These are phyloP conservation scores for Asbolus verrucosus DNA, from an alignment of 1,140 invertebrate genomes.

Conservation along the genomic window DNA sequence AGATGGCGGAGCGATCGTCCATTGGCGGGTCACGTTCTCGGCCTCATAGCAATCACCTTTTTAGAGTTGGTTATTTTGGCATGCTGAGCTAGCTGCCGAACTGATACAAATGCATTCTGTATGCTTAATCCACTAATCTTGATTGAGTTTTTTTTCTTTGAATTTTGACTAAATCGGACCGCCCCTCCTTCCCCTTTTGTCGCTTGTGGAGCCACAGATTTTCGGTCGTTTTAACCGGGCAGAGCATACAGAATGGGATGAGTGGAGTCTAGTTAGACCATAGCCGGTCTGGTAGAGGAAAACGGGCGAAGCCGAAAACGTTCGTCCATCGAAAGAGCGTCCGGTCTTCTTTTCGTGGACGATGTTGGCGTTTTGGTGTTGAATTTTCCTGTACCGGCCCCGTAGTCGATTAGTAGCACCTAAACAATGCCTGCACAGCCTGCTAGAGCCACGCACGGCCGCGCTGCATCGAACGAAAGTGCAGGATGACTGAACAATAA, in stretches of 20 bases:
- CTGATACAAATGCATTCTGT: slow-evolving; percentile 57
- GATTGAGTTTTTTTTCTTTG: too few relatives aligned
- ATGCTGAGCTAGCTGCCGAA: slow-evolving; percentile 62
- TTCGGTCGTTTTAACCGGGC: slow-evolving; percentile 5
- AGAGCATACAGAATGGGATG: slow-evolving; percentile 63
- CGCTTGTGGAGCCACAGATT: not conserved
- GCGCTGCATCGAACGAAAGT: slow-evolving; percentile 54
- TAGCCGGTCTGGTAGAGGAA: too few relatives aligned
- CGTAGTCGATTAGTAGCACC: slow-evolving; percentile 63
- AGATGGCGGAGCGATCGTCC: too few relatives aligned
- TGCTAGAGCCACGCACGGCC: slow-evolving; percentile 64
- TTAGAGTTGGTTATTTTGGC: slow-evolving; percentile 51
- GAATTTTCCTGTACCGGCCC: too few relatives aligned
- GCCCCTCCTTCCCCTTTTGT: slow-evolving; percentile 24
- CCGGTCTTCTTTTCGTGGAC: too few relatives aligned
- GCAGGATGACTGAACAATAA: slow-evolving; percentile 49
- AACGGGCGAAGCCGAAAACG: too few relatives aligned
- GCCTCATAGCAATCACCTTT: slow-evolving; percentile 30
- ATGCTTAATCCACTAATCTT: slow-evolving; percentile 55
- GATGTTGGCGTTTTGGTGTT: too few relatives aligned
- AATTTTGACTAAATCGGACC: slow-evolving; percentile 15
- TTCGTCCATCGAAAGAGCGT: too few relatives aligned
- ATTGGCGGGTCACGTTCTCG: slow-evolving; percentile 5
- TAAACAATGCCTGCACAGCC: slow-evolving; percentile 64
- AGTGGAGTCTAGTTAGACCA: slow-evolving; percentile 58